Conservation (phyloP, 2,113 vertebrate species). For the Pardalotus punctatus region DNA sequence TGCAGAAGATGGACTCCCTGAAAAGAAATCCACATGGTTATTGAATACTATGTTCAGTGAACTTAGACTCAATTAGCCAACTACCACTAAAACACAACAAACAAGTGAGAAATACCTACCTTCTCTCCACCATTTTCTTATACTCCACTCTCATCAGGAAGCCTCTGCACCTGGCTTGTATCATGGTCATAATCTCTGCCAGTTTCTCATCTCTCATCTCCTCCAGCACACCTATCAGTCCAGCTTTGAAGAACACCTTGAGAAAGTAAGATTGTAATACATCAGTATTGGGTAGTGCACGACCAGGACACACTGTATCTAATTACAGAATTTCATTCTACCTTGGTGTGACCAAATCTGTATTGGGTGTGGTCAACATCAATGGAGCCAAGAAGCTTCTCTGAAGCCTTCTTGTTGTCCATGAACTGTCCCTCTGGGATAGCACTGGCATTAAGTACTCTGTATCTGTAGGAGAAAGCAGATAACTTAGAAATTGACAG, state of each 20-base stretch:
- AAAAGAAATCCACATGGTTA: not conserved
- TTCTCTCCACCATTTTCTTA: constrained; percentile 81
- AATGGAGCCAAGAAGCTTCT: constrained; percentile 85
- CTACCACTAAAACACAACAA: not conserved
- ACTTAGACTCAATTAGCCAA: not conserved
- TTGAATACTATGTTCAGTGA: not conserved
- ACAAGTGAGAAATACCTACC: constrained; percentile 35
- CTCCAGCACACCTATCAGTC: constrained; percentile 82
- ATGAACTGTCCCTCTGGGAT: constrained; percentile 14
- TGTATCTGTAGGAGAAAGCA: constrained; percentile 64
- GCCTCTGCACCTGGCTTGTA: constrained; percentile 83
- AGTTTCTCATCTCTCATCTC: constrained; percentile 84
- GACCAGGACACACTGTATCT: not conserved
- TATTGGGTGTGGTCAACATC: constrained; percentile 86
- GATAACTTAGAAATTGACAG: not conserved
- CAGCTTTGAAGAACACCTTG: constrained; percentile 91
- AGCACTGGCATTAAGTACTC: constrained; percentile 74
- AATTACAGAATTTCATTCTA: constrained; percentile 8
- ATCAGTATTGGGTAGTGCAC: not conserved
- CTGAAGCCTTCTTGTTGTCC: constrained; percentile 78
- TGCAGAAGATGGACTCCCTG: constrained; percentile 79
- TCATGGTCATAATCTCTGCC: constrained; percentile 82
- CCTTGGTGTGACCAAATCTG: constrained; percentile 89
- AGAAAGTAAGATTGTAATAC: not conserved
- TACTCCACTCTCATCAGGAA: constrained; percentile 83